Evolutionary conservation across 1,140 invertebrate species (phyloP), one percentile per base, ranked within the genome.

Genomic region (Berghia stephanieae): DNA sequence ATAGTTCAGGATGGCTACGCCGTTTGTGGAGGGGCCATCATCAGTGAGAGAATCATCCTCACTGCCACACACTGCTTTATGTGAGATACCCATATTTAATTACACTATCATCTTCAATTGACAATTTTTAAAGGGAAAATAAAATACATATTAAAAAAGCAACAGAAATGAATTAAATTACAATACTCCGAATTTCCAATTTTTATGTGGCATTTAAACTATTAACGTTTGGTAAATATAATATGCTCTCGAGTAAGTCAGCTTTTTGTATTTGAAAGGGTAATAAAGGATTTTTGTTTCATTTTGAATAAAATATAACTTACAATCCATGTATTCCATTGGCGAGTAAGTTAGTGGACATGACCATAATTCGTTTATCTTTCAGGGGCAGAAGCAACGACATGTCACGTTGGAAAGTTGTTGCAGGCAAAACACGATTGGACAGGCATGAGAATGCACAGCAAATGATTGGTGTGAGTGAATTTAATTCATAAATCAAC

Each of bases 11-110:
- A 77, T 2, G 86, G 83, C 4, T 73, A 82, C 18, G 87, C 86
- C 24, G 90, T 94, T 1, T 96, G 95, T 83, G 90, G 89, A 2
- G 90, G 87, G 10, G 82, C 83, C 8, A 79, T 90, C 8, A 85
- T 90, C 36, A 79, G 82, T 52, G 78, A 80, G 3, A 78, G 82
- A 27, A 82, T 88, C 73, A 75, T 90, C 2, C 57, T 90, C 21
- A 90, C 89, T 8, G 89, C 90, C 2, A 88, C 88, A 3, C 90
- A 90, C 76, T 90, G 90, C 72, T 84, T 88, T 3, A 31, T 18
- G 74, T 67, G 67, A 16, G 63, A n/a, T 49, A 49, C n/a, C n/a
- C 46, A 13, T 49, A 13, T n/a, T n/a, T 13, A 49, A 13, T 49
- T 13, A 49, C 13, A 49, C n/a, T 13, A n/a, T 49, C n/a, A 13